These are phyloP conservation scores for Sarcophaga subvicina DNA, from an alignment of 2,888 invertebrate genomes.

Conservation along the genomic window DNA sequence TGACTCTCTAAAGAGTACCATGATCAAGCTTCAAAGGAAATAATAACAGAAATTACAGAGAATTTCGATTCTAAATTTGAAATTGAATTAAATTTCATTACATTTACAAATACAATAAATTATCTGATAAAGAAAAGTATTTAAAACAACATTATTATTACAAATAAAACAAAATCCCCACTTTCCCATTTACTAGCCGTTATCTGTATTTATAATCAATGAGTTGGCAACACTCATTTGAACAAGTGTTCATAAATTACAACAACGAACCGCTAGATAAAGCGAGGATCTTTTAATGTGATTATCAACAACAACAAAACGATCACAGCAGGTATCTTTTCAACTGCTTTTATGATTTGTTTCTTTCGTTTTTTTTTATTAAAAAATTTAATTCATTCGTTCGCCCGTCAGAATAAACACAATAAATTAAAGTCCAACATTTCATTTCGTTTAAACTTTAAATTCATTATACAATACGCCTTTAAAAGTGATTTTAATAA, in stretches of 20 bases:
- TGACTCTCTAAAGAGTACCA: no score
- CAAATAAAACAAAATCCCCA: no score
- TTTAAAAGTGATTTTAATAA: no score
- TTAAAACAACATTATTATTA: no score
- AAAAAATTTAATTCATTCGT: neutral
- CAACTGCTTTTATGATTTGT: neutral
- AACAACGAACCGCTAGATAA: neutral
- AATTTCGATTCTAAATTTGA: no score
- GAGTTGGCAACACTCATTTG: neutral
- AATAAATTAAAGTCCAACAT: slow-evolving; percentile 31
- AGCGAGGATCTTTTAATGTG: neutral
- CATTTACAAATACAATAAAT: no score
- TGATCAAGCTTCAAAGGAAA: no score
- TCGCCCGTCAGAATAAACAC: slow-evolving; percentile 25
- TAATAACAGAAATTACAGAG: no score
- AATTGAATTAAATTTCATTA: no score
- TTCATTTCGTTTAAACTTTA: neutral
- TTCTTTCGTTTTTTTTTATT: neutral
- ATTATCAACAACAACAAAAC: neutral
- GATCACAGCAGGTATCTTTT: neutral
- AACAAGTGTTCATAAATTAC: neutral
- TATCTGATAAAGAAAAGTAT: no score
- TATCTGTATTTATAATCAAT: neutral
- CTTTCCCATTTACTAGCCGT: neutral
- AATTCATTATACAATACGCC: no score